These are phyloP conservation scores for Pantherophis guttatus DNA, from an alignment of 2,113 vertebrate genomes.

Conservation along the genomic window DNA sequence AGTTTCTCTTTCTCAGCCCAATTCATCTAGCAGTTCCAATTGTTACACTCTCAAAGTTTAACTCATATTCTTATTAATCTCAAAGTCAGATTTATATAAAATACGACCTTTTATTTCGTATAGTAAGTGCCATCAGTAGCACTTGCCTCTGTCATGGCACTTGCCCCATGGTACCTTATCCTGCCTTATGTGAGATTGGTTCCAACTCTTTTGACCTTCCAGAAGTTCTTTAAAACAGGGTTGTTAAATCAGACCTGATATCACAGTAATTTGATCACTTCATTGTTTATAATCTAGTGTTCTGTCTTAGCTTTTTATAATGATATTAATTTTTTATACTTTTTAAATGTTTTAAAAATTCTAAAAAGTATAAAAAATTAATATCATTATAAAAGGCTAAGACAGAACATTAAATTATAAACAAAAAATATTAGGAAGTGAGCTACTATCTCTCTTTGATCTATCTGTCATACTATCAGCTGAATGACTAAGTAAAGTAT, in stretches of 20 bases:
- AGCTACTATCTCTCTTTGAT: neutral
- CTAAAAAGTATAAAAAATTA: too few relatives aligned
- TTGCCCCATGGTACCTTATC: neutral
- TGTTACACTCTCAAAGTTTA: neutral
- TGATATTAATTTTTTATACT: neutral
- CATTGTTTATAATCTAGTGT: neutral
- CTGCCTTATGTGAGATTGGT: neutral
- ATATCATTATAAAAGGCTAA: too few relatives aligned
- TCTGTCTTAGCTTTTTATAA: neutral
- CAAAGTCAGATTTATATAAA: neutral
- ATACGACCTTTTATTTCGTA: neutral
- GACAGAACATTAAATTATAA: neutral
- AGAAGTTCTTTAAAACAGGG: neutral
- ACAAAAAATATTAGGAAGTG: neutral
- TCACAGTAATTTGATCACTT: neutral
- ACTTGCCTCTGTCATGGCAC: neutral
- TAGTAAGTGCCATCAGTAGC: neutral
- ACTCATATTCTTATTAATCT: neutral
- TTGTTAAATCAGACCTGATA: neutral
- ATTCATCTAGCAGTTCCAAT: neutral
- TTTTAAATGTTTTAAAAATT: neutral
- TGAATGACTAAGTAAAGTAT: neutral
- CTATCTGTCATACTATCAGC: neutral
- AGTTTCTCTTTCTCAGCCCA: neutral
- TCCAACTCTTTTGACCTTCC: neutral